Evolutionary conservation across 2,797 vertebrate genomes (phyloP).

Genomic region (Pelobates cultripes): DNA sequence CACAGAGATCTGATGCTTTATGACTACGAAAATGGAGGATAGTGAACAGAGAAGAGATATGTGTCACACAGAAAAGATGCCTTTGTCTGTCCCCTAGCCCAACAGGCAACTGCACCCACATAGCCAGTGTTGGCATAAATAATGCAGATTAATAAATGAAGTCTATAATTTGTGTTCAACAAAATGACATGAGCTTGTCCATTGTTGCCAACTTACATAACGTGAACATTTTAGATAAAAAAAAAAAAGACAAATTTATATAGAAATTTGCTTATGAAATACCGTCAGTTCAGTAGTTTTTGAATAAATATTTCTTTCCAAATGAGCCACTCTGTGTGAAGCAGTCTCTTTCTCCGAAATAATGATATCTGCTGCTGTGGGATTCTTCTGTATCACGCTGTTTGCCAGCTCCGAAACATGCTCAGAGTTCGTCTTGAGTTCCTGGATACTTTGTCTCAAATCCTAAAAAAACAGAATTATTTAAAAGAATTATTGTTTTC

Average conservation of each 20-base stretch:
- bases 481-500: not conserved
- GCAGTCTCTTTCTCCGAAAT: slow-evolving; percentile 61
- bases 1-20: no score
- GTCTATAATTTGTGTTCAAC: no score
- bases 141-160: no score
- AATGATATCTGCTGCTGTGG: slow-evolving; percentile 36
- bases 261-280: not conserved
- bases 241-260: not conserved
- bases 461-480: slow-evolving; percentile 61
- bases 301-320: slow-evolving; percentile 70
- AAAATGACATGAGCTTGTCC: no score
- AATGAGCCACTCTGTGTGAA: slow-evolving; percentile 65
- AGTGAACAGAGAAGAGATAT: no score
- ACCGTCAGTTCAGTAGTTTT: slow-evolving; percentile 73
- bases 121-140: no score
- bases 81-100: no score
- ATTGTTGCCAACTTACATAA: no score
- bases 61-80: no score
- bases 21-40: no score
- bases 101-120: no score
- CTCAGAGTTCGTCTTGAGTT: slow-evolving; percentile 56
- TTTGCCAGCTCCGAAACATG: slow-evolving; percentile 63
- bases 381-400: slow-evolving; percentile 62
- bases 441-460: slow-evolving; percentile 64
- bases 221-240: not conserved